A percentile compares a stretch with the other conserved stretches of the same genome.
These are phyloP conservation scores for Pangasius mekongensis DNA, from an alignment of 2,797 vertebrate genomes.

Conservation along the genomic window DNA sequence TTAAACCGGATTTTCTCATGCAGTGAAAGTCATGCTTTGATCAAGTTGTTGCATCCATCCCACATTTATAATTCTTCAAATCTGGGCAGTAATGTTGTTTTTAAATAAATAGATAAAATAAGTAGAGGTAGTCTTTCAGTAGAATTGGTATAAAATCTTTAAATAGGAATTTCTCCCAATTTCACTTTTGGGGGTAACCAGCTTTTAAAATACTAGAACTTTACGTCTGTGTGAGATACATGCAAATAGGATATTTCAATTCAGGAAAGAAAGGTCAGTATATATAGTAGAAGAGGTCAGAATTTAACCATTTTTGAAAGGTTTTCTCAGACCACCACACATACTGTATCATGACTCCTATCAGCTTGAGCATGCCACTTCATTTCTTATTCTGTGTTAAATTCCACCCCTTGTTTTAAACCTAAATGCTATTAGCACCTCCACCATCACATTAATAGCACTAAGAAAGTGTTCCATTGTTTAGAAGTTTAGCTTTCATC, in stretches of 20 bases:
- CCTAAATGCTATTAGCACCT: slow-evolving; percentile 55
- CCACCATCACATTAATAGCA: slow-evolving; percentile 27
- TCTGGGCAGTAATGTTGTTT: not conserved
- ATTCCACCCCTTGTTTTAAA: slow-evolving; percentile 39
- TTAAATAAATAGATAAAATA: not conserved
- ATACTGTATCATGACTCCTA: not conserved
- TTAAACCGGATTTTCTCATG: not conserved
- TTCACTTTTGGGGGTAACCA: not conserved
- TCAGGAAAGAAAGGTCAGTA: not conserved
- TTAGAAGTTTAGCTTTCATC: slow-evolving; percentile 53
- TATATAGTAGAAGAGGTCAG: not conserved
- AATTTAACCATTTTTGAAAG: not conserved
- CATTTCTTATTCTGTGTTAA: slow-evolving; percentile 44
- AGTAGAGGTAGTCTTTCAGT: not conserved
- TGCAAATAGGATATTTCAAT: not conserved
- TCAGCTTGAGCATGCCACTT: slow-evolving; percentile 17
- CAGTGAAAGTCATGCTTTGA: not conserved
- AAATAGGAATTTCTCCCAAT: not conserved
- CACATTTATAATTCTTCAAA: not conserved
- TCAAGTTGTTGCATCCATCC: not conserved
- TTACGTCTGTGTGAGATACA: not conserved
- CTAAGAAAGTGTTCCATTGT: slow-evolving; percentile 45
- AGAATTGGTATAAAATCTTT: not conserved
- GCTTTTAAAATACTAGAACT: not conserved
- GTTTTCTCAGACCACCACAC: not conserved